Conservation (phyloP, 2,113 vertebrate genomes). For the Henicopernis longicauda region DNA sequence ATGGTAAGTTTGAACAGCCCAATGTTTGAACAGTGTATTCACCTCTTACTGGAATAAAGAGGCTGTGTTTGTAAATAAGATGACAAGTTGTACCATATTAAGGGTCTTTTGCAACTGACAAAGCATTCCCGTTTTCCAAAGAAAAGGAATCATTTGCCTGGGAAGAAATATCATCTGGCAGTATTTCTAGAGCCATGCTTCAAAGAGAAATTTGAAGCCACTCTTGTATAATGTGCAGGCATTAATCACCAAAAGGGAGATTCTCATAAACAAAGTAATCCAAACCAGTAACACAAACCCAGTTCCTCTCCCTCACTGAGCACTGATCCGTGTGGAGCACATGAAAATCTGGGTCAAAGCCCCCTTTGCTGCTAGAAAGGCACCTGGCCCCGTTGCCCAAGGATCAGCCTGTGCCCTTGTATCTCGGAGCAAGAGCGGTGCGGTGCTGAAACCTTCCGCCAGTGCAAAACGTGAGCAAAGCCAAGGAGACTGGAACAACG, state of each 20-base stretch:
- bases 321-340: not conserved
- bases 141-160: not conserved
- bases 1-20: not conserved
- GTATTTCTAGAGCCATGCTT: not conserved
- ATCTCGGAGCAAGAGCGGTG: not conserved
- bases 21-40: not conserved
- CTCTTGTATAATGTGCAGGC: not conserved
- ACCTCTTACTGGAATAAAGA: slow-evolving; percentile 30
- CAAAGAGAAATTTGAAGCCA: not conserved
- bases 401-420: not conserved
- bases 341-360: not conserved
- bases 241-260: slow-evolving; percentile 9
- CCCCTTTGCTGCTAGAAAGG: not conserved
- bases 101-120: slow-evolving; percentile 58
- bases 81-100: not conserved
- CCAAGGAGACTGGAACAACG: not conserved
- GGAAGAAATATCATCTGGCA: slow-evolving; percentile 10
- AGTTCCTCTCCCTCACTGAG: not conserved
- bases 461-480: not conserved
- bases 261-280: not conserved
- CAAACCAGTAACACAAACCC: not conserved
- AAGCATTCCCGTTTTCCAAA: slow-evolving; percentile 36
- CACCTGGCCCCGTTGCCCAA: not conserved
- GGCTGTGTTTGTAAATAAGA: slow-evolving; percentile 32
- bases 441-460: fast-evolving